phyloP scores from a whole-genome alignment of 2,113 vertebrate genomes.

The Alaudala cheleensis region DNA sequence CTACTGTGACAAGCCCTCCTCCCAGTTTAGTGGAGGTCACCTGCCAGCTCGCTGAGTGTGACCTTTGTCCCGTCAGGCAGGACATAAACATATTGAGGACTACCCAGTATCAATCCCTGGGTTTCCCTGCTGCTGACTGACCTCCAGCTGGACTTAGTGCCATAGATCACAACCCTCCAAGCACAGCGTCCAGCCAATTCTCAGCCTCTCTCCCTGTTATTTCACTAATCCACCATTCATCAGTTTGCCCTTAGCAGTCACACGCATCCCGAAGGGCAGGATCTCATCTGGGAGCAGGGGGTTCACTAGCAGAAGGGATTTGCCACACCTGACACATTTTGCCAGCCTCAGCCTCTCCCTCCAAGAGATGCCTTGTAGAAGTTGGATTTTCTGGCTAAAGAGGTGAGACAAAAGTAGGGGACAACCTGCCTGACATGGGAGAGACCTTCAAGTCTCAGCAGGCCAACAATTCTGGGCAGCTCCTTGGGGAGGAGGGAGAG shows the following conservation, averaged over 20 bases:
- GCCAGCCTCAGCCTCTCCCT: background rate
- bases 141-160: background rate
- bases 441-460: background rate
- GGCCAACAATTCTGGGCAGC: background rate
- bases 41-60: background rate
- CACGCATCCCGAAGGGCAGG: background rate
- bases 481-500: background rate
- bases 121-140: background rate
- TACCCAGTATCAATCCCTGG: fast-evolving
- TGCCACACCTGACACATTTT: background rate
- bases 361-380: background rate
- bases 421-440: background rate
- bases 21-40: background rate
- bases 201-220: background rate
- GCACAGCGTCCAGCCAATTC: background rate
- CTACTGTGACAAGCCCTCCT: background rate
- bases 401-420: background rate
- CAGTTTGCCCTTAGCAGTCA: background rate
- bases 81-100: background rate
- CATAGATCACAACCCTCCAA: background rate
- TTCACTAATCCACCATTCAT: background rate
- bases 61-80: background rate
- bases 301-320: background rate
- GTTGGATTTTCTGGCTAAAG: background rate
- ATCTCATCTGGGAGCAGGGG: background rate